These are phyloP conservation scores for Pseudococcus jackbeardsleyi DNA, from an alignment of 2,888 invertebrate genomes.

Conservation along the genomic window DNA sequence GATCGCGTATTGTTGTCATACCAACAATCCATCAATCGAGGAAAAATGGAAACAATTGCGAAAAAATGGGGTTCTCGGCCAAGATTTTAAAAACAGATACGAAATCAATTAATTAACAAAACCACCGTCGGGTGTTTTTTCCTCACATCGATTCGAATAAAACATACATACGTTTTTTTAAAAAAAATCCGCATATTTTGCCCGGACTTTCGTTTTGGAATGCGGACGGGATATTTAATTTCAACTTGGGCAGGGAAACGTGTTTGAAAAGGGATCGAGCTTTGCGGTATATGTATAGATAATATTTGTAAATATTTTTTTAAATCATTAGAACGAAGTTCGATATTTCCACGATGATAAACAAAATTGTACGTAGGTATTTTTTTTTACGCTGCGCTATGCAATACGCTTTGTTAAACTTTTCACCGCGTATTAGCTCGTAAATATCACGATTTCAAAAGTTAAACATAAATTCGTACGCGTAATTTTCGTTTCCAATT, in stretches of 20 bases:
- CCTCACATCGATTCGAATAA: not conserved
- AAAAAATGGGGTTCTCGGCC: too few relatives aligned
- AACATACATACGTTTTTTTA: not conserved
- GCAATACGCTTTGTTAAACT: constrained; percentile 24
- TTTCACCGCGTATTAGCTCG: constrained; percentile 32
- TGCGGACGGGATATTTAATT: not conserved
- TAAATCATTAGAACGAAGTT: constrained; percentile 36
- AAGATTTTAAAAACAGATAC: too few relatives aligned
- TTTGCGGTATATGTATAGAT: not conserved
- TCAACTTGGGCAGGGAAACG: not conserved
- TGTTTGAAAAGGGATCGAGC: not conserved
- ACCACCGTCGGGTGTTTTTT: not conserved
- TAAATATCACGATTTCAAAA: constrained; percentile 37
- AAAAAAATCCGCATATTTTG: not conserved
- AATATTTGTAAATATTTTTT: constrained; percentile 26
- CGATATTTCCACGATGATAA: not conserved
- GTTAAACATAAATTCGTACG: constrained; percentile 32
- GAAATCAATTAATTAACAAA: too few relatives aligned
- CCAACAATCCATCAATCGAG: too few relatives aligned
- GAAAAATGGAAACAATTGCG: too few relatives aligned
- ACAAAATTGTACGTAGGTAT: not conserved
- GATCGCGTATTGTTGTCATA: too few relatives aligned
- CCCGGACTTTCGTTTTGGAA: not conserved
- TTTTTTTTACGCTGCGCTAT: not conserved
- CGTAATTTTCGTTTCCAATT: constrained; percentile 26